Percentiles rank a stretch among this genome's conserved stretches.
Conservation (phyloP, 2,113 vertebrate species). For the Antechinus stuartii region DNA sequence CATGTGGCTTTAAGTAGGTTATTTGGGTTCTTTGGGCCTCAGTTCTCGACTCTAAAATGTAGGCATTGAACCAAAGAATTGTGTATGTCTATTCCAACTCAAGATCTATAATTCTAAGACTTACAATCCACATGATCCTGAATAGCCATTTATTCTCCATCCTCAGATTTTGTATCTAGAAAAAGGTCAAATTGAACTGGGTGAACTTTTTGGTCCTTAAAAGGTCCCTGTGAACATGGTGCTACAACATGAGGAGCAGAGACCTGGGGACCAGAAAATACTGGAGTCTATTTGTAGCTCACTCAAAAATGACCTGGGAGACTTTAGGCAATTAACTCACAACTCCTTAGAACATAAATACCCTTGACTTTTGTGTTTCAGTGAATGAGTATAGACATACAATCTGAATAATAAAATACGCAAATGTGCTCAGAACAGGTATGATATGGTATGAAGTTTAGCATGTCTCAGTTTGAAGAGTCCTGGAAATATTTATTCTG, state of each 20-base stretch:
- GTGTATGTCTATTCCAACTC: neutral
- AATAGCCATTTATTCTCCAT: neutral
- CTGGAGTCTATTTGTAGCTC: neutral
- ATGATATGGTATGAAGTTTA: neutral
- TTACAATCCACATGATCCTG: neutral
- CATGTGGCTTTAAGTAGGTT: neutral
- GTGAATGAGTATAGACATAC: too few species aligned
- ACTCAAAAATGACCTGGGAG: neutral
- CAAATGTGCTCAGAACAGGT: neutral
- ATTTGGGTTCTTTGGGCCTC: neutral
- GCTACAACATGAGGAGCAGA: neutral
- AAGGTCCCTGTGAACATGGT: neutral
- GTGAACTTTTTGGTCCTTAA: neutral
- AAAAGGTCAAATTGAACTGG: neutral
- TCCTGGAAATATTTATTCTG: neutral
- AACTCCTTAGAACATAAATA: neutral
- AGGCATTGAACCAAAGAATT: neutral
- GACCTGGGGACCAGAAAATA: neutral
- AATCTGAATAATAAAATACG: neutral
- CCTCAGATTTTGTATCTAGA: neutral
- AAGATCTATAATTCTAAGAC: neutral
- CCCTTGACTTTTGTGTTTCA: neutral
- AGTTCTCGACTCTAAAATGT: neutral
- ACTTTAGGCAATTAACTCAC: neutral
- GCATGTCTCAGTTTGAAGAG: neutral